Evolutionary conservation across 2,113 vertebrate genomes (phyloP), one percentile per base, ranked within the genome.

Genomic region (Progne subis): DNA sequence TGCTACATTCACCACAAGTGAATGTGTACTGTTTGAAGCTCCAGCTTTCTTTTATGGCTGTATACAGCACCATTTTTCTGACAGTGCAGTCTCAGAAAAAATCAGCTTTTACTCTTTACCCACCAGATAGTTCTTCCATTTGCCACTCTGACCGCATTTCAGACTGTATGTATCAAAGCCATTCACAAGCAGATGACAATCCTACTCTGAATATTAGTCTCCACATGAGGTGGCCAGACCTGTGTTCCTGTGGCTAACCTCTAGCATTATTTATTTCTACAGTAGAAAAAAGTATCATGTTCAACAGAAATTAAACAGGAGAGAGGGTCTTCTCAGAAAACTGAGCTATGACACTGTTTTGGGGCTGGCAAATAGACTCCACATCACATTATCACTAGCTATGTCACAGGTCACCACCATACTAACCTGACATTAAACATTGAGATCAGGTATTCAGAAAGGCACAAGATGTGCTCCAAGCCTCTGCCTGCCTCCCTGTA

Each of bases 351-450:
- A 69, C 65, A 80, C 32, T 60, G 18, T 5, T 72, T 63, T 43
- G 14, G 26, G 24, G 41, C 64, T 83, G 14, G 32, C 6, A 86
- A 77, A 77, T 8, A 19, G 14, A 6, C 26, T 74, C 25, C 41
- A 55, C 69, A 56, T 64, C 15, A 8, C 12, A 52, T 53, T 86
- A 81, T 57, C n/a, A 70, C 43, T 49, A 88, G 60, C 78, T 95
- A 24, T 83, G 61, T 69, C 55, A 34, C 39, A 63, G 47, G 50
- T 81, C 47, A 95, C 59, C 70, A 71, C 24, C 31, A 18, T 49
- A 68, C 28, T 61, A 94, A 92, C 47, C 16, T 49, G 46, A 93
- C 26, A 34, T 80, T 92, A 95, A 94, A 95, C 52, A 96, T 2
- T 71, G 90, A 72, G 81, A 83, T 57, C 43, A 39, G 9, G 39